Base-by-base conservation (phyloP, 1,140 invertebrate genomes). In the Nymphalis io region DNA sequence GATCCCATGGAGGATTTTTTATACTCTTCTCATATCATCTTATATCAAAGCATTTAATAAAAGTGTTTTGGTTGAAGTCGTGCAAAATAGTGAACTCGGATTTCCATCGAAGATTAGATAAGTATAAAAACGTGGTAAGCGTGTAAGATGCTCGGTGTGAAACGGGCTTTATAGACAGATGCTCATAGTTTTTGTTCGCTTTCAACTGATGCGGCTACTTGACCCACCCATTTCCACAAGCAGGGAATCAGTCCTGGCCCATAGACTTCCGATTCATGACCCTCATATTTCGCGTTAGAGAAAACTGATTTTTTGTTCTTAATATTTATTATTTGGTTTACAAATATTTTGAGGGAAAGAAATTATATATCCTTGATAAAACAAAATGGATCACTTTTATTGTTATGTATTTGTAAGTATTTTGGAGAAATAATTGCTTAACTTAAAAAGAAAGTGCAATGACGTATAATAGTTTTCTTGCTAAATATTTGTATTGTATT, bases 111-210 rank as follows among this genome's bases (percentile, higher is more conserved):
- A n/a, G n/a, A 8, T 33, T 33, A 33, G 6, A 33, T 8, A 8
- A 2, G 1, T 8, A 33, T 33, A 8, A 33, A 8, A 8, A 33
- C 27, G 6, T 8, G 6, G 1, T 33, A 15, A 46, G 16, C 48
- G 12, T 2, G 4, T 20, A 3, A 8, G 11, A 15, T 6, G 16
- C 20, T 21, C 3, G 3, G 23, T 65, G 38, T 44, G 51, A 39
- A 23, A 3, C 11, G 0, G 33, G 11, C 60, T 42, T 68, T 60
- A 59, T 42, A 20, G 21, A 33, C 70, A 78, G 74, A 77, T 78
- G 75, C 62, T 62, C 12, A 15, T 42, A 61, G 44, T 73, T 76
- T 73, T 73, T 71, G 64, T 66, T 20, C 13, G 61, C 69, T 33
- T 13, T 33, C 58, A 55, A 59, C 60, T 67, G 67, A 68, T 70